phyloP scores from a whole-genome alignment of 2,888 invertebrate genomes.

The Folsomia manolachei region DNA sequence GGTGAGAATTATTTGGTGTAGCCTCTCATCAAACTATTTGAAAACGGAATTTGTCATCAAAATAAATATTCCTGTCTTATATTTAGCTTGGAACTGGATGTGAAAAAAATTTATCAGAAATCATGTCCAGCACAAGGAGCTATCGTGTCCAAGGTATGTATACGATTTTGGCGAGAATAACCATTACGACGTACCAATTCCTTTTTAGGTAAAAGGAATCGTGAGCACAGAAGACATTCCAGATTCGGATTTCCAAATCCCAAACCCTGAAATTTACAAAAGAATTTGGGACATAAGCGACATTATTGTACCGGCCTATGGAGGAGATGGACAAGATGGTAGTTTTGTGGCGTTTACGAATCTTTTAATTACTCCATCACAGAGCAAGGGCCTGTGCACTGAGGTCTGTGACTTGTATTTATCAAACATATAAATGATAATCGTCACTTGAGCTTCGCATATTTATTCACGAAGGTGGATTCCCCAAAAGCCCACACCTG shows the following conservation, averaged over 20 bases:
- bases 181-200: too few relatives aligned
- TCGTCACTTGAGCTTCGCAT: conserved; percentile 13
- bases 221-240: conserved; percentile 52
- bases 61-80: too few relatives aligned
- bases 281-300: conserved; percentile 57
- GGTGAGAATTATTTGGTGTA: too few relatives aligned
- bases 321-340: conserved; percentile 54
- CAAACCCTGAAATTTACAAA: conserved; percentile 45
- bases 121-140: conserved; percentile 36
- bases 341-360: conserved; percentile 58
- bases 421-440: too few relatives aligned
- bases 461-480: neutral
- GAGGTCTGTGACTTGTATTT: too few relatives aligned
- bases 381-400: conserved; percentile 54
- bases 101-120: conserved; percentile 38
- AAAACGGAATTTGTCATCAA: neutral
- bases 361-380: conserved; percentile 56
- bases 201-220: conserved; percentile 58
- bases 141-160: conserved; percentile 57
- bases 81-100: conserved; percentile 33
- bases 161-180: too few relatives aligned
- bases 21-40: neutral
- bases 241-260: conserved; percentile 37
- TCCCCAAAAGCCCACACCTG: neutral
- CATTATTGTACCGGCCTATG: conserved; percentile 56